Evolutionary conservation across 2,113 vertebrate species (phyloP).

Genomic region (Chinchilla lanigera): DNA sequence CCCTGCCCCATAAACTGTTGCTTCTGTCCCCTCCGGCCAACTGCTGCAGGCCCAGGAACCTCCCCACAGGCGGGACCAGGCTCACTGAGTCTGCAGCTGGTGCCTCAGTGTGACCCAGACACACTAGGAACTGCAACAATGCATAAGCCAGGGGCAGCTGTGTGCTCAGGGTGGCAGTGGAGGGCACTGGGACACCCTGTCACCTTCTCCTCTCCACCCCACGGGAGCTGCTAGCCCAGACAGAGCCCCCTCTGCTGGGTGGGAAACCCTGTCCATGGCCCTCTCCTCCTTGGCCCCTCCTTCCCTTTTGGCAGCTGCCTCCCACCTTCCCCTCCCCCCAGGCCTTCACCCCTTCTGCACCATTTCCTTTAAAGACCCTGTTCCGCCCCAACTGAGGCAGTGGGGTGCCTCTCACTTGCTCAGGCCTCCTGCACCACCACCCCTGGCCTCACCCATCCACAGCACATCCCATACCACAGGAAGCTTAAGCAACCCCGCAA

Average conservation of each 20-base stretch:
- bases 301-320: not conserved
- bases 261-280: not conserved
- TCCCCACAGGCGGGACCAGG: not conserved
- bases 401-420: not conserved
- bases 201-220: not conserved
- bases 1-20: not conserved
- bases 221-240: not conserved
- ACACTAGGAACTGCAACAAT: not conserved
- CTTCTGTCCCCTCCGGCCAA: not conserved
- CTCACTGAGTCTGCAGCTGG: not conserved
- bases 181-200: not conserved
- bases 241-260: not conserved
- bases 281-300: not conserved
- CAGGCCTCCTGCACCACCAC: not conserved
- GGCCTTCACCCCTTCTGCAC: not conserved
- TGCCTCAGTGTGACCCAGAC: not conserved
- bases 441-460: not conserved
- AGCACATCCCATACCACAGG: not conserved
- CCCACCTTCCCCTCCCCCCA: not conserved
- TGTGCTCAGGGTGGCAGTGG: not conserved
- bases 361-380: not conserved
- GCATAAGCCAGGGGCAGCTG: not conserved
- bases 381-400: not conserved
- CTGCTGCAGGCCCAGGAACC: not conserved
- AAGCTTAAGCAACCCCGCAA: not conserved